These are phyloP conservation scores for Sipha flava DNA, from an alignment of 1,140 invertebrate species.

Conservation along the genomic window DNA sequence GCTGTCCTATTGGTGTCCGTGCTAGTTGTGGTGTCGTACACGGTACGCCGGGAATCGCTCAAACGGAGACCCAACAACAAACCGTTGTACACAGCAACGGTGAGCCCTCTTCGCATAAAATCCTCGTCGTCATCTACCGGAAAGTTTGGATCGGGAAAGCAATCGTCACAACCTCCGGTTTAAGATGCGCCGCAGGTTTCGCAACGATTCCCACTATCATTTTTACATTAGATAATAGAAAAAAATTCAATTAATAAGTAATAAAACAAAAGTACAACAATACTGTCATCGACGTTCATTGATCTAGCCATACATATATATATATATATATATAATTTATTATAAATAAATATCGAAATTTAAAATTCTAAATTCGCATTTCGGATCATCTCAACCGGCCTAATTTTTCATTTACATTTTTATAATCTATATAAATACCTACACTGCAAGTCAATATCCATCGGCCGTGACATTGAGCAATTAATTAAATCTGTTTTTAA, in stretches of 20 bases:
- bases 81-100: neutral
- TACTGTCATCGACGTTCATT: neutral
- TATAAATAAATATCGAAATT: too few relatives aligned
- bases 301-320: neutral
- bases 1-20: neutral
- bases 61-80: neutral
- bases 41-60: neutral
- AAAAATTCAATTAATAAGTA: neutral
- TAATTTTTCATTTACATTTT: neutral
- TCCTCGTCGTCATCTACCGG: neutral
- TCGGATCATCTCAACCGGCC: neutral
- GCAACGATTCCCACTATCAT: neutral
- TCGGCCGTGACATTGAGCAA: neutral
- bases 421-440: too few relatives aligned
- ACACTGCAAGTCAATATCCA: neutral
- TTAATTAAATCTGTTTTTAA: neutral
- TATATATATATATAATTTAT: neutral
- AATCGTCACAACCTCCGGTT: constrained; percentile 1
- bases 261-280: neutral
- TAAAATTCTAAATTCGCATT: neutral
- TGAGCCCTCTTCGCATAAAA: neutral
- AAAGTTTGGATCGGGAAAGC: neutral
- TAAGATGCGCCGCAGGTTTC: neutral
- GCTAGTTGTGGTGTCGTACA: neutral
- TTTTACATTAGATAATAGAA: neutral